phyloP scores from a whole-genome alignment of 2,113 vertebrate species.

The Rhombomys opimus region DNA sequence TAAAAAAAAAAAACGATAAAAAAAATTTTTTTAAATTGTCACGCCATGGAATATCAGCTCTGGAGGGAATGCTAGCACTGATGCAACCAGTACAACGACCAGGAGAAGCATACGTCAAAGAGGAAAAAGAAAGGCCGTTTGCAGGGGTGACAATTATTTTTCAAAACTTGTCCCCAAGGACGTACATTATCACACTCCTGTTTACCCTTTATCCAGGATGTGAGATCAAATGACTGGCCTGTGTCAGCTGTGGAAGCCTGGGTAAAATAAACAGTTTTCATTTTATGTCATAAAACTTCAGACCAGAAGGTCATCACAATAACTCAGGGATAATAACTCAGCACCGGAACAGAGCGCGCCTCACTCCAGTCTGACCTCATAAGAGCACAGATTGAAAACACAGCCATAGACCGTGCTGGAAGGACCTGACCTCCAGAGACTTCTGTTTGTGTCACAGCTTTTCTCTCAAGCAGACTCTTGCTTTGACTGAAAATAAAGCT shows the following conservation, averaged over 20 bases:
- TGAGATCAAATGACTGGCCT: slow-evolving; percentile 41
- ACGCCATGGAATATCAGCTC: slow-evolving; percentile 37
- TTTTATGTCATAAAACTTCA: slow-evolving; percentile 66
- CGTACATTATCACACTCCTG: slow-evolving; percentile 53
- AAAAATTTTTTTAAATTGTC: neutral
- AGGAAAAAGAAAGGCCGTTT: neutral
- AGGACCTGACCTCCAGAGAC: neutral
- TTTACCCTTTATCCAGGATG: slow-evolving; percentile 49
- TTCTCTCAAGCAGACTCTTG: neutral
- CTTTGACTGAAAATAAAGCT: neutral
- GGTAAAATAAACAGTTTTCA: slow-evolving; percentile 62
- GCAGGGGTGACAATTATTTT: neutral
- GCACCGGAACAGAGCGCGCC: neutral
- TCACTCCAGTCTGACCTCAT: neutral
- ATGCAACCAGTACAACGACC: slow-evolving; percentile 26
- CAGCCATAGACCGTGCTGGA: neutral
- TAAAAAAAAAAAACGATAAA: neutral
- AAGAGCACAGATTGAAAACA: slow-evolving; percentile 35
- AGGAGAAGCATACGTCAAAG: neutral
- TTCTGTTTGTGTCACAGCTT: neutral
- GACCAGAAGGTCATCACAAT: slow-evolving; percentile 32
- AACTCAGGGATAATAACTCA: neutral
- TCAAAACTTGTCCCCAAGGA: slow-evolving; percentile 30
- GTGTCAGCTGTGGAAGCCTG: slow-evolving; percentile 19
- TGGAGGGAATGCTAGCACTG: neutral